A percentile compares a stretch with the other conserved stretches of the same genome.
Evolutionary conservation across 2,113 vertebrate genomes (phyloP).

Genomic region (Corapipo altera): DNA sequence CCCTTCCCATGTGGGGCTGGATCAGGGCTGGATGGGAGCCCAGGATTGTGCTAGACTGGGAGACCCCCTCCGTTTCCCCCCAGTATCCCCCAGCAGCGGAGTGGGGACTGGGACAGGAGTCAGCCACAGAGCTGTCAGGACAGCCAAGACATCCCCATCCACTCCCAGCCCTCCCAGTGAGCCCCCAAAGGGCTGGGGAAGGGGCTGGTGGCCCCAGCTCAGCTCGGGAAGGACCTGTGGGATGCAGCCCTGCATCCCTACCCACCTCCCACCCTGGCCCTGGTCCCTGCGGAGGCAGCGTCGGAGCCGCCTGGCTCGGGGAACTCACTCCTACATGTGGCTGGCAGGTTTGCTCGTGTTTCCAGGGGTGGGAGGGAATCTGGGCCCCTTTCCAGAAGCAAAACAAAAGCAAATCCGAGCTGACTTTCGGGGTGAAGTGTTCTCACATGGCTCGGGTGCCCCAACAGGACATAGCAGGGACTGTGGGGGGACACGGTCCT

Average conservation of each 20-base stretch:
- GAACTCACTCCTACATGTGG: constrained; percentile 2
- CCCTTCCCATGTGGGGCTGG: fast-evolving
- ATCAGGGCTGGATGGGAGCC: neutral
- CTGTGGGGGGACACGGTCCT: neutral
- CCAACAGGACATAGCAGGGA: neutral
- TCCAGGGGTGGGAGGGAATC: constrained; percentile 33
- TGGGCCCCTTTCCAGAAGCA: constrained; percentile 54
- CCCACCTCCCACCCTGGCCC: fast-evolving
- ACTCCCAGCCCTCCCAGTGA: neutral
- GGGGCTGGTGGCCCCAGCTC: neutral
- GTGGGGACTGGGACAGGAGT: neutral
- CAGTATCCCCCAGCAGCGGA: neutral
- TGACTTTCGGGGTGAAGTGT: neutral
- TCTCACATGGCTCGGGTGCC: neutral
- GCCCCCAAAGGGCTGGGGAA: neutral
- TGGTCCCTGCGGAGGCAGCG: fast-evolving
- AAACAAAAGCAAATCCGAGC: constrained; percentile 53
- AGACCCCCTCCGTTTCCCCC: neutral
- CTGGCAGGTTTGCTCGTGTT: constrained; percentile 28
- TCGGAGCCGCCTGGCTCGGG: fast-evolving
- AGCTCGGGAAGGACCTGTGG: fast-evolving
- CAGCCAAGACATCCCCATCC: neutral
- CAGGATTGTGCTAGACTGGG: neutral
- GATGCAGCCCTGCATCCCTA: neutral
- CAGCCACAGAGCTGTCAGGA: neutral